Base-by-base conservation (phyloP, 2,797 vertebrate species). In the Lutjanus argentimaculatus region DNA sequence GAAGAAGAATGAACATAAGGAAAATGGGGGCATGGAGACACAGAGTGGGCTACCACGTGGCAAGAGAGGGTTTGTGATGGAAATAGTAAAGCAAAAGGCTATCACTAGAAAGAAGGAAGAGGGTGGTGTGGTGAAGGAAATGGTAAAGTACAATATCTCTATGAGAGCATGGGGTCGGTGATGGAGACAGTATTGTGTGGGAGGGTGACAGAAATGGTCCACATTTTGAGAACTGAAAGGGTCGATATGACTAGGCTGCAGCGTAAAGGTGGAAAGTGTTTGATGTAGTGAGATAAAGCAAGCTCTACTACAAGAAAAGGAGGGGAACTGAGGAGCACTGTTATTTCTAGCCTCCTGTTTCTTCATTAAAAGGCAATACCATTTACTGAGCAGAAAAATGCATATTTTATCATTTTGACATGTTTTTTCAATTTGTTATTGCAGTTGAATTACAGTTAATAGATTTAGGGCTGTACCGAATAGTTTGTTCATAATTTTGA, bases 131-230 rank as follows among this genome's bases (percentile, higher is more conserved):
- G 62, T 69, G 19, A 74, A 55, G 49, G 67, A 79, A 82, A 77
- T 56, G 13, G 58, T 13, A 14, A 59, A 70, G 42, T 48, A 7
- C 11, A 25, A 30, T 68, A 46, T 51, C 43, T 13, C 10, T 42
- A 16, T 69, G 30, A 63, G 21, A 67, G 56, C 63, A 78, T 71
- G 8, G 9, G 36, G 40, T 15, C 1, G 9, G 42, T 43, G 15
- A 69, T 61, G 30, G 36, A 59, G 45, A 53, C n/a, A 1, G 43
- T 61, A 51, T 17, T 9, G 12, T 61, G 69, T 79, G 59, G 75
- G 67, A 68, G 36, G 49, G 42, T 80, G 76, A 82, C 58, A 56
- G 68, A 65, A 74, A 84, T 14, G 25, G 46, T 84, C 45, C 40
- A 67, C 2, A 48, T 84, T 63, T 72, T 75, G 22, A 79, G 48